Evolutionary conservation across 2,888 invertebrate genomes (phyloP), one percentile per base, ranked within the genome.

Genomic region (Silvanus unidentatus): DNA sequence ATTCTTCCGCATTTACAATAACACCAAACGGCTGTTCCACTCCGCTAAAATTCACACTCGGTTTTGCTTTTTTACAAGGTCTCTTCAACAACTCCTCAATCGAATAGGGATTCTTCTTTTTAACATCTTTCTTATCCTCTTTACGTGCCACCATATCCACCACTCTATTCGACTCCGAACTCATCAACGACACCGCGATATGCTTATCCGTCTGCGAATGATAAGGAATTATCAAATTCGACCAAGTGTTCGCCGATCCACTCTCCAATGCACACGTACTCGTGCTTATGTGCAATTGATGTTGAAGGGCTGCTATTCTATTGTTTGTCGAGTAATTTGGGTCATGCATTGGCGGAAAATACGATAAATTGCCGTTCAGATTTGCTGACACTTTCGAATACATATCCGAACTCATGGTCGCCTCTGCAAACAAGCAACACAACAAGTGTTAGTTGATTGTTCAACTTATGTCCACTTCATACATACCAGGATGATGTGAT

Each of bases 11-110:
- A 30, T 43, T 43, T n/a, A 64, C 52, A 34, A 63, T 46, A 10
- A 62, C 60, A 14, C 66, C 66, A 36, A 55, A 58, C 2, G 66
- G 66, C 47, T 66, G 66, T 28, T 63, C 62, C 43, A 66, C 52
- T 38, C 52, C 57, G 11, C 36, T 42, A 27, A 51, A 43, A 49
- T 49, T 54, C 41, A 54, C 22, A 39, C 36, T 43, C 3, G 63
- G 59, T 55, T 68, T 70, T 8, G 71, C 69, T 57, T 78, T 78
- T 62, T 82, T 84, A 51, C 82, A 84, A 0, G 88, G 88, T 57
- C 88, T 88, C 64, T 90, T 91, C 16, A 91, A 65, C 6, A 91
- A 68, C 62, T 91, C 91, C 58, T 90, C 91, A 63, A 92, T 92
- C 1, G 90, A 90, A 64, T 91, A 92, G 0, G 90, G 89, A 65